phyloP scores from a whole-genome alignment of 1,140 invertebrate genomes.

The Drosophila equinoxialis region DNA sequence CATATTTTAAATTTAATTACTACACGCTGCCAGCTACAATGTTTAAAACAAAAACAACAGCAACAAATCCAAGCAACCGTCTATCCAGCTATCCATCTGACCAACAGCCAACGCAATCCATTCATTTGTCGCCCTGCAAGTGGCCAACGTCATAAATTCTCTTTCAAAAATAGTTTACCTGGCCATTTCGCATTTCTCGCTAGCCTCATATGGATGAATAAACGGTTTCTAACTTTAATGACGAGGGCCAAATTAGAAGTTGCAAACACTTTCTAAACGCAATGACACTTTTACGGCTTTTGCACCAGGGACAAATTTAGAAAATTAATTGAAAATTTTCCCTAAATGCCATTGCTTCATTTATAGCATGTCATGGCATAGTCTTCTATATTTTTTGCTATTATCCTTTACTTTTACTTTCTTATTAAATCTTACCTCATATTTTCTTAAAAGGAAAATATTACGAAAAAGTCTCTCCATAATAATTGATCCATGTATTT shows the following conservation, averaged over 20 bases:
- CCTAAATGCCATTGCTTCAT: too few relatives aligned
- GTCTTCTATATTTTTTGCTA: too few relatives aligned
- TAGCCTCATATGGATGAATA: conserved; percentile 44
- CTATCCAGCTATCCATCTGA: conserved; percentile 23
- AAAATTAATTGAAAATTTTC: too few relatives aligned
- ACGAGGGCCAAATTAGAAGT: conserved; percentile 23
- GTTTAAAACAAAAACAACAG: conserved; percentile 42
- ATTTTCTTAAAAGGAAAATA: too few relatives aligned
- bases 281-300: too few relatives aligned
- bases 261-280: neutral
- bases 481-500: too few relatives aligned
- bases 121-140: conserved; percentile 58
- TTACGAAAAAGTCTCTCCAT: too few relatives aligned
- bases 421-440: too few relatives aligned
- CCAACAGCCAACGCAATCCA: conserved; percentile 47
- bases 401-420: too few relatives aligned
- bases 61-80: conserved; percentile 59
- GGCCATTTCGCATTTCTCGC: conserved; percentile 59
- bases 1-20: conserved; percentile 81
- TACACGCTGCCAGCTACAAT: conserved; percentile 55
- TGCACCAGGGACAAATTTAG: too few relatives aligned
- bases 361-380: too few relatives aligned
- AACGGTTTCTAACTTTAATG: conserved; percentile 15
- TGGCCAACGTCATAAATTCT: conserved; percentile 52
- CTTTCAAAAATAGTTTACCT: conserved; percentile 66